phyloP scores from a whole-genome alignment of 1,140 invertebrate species.

The Zophobas atratus region DNA sequence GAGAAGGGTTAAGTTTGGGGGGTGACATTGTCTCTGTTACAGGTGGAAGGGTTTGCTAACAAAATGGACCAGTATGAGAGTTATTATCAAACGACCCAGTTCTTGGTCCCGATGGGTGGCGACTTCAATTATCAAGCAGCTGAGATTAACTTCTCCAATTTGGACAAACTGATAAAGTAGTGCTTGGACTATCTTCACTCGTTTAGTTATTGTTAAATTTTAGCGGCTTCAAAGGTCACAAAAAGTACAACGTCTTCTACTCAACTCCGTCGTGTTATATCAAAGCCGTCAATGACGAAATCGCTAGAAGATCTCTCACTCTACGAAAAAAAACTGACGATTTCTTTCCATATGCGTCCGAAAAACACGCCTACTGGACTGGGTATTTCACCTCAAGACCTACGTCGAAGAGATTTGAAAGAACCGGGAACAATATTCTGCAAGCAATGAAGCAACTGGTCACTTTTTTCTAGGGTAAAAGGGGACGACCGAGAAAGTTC shows the following conservation, averaged over 20 bases:
- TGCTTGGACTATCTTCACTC: not conserved
- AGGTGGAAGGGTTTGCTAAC: constrained; percentile 57
- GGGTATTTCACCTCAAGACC: constrained; percentile 87
- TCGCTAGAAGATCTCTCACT: not conserved
- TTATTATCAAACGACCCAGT: constrained; percentile 60
- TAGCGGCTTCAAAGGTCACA: constrained; percentile 72
- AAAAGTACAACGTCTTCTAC: constrained; percentile 81
- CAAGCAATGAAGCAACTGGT: constrained; percentile 65
- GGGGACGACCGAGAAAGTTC: constrained; percentile 59
- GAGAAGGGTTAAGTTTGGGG: not conserved
- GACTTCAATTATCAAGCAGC: constrained; percentile 71
- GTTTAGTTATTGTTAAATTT: constrained; percentile 58
- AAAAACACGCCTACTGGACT: constrained; percentile 83
- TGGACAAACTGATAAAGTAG: constrained; percentile 82
- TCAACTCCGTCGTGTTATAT: constrained; percentile 85
- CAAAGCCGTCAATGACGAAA: constrained; percentile 72
- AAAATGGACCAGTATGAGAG: constrained; percentile 47
- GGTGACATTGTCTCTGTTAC: not conserved
- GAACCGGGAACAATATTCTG: constrained; percentile 78
- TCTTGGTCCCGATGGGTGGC: constrained; percentile 63
- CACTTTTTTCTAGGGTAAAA: not conserved
- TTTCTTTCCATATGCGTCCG: constrained; percentile 83
- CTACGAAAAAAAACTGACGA: constrained; percentile 76
- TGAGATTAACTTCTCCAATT: constrained; percentile 77
- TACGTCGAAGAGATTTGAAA: constrained; percentile 76